Percentiles rank a stretch among this genome's conserved stretches.
These are phyloP conservation scores for Petrocephalus microphthalmus DNA, from an alignment of 2,113 vertebrate species.

Conservation along the genomic window DNA sequence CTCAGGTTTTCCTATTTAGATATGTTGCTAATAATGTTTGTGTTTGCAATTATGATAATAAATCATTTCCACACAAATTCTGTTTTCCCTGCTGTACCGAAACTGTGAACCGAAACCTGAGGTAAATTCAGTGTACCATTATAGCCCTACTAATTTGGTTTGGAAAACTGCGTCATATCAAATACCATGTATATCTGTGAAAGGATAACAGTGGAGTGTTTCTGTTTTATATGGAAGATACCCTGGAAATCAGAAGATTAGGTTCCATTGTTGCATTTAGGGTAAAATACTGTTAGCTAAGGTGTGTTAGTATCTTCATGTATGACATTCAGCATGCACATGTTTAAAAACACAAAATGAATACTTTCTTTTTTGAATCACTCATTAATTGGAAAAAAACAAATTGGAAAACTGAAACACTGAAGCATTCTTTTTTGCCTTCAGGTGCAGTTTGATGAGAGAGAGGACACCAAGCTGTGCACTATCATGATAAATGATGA, in stretches of 20 bases:
- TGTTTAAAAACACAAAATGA: background rate
- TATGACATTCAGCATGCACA: background rate
- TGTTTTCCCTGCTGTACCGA: background rate
- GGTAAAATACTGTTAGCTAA: background rate
- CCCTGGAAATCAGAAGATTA: background rate
- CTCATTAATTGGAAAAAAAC: no score
- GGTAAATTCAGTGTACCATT: background rate
- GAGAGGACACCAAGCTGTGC: conserved; percentile 88
- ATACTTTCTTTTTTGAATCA: conserved; percentile 2
- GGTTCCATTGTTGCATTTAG: background rate
- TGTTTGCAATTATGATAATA: background rate
- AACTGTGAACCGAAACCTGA: background rate
- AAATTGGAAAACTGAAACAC: background rate
- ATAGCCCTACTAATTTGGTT: background rate
- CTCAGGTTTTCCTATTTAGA: background rate
- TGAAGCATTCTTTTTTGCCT: background rate
- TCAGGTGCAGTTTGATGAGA: conserved; percentile 94
- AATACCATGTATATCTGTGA: background rate
- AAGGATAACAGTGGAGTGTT: background rate
- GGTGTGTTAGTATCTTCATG: background rate
- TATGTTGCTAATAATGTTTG: background rate
- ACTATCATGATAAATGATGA: conserved; percentile 81
- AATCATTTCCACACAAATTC: background rate
- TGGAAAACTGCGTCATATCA: background rate
- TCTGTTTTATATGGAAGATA: background rate